Base-by-base conservation (phyloP, 2,113 vertebrate genomes). In the Phylloscopus whistleri region DNA sequence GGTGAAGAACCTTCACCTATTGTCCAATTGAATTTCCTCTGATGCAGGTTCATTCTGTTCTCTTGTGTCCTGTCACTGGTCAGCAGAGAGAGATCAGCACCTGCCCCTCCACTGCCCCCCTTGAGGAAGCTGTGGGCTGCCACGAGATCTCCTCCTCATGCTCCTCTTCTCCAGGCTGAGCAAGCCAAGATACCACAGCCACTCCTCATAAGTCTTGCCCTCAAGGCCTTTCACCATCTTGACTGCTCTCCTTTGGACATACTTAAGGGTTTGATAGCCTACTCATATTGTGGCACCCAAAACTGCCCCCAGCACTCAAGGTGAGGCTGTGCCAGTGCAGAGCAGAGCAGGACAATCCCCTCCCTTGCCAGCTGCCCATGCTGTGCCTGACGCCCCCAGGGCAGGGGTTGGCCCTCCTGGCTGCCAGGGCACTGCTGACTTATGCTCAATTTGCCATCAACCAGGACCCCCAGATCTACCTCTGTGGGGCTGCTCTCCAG, bases 341-440 rank as follows among this genome's bases (percentile, higher is more conserved):
- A n/a, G 52, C 11, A n/a, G n/a, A 27, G 37, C 11, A 0, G 48
- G 15, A 85, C 64, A 77, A 22, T 55, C 31, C 22, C 23, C 56
- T 75, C 43, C 52, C 52, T 48, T 0, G 0, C 17, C 0, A 0
- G 39, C 64, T 39, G 33, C 22, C 0, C 0, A 4, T 37, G 39
- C 53, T 77, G 75, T n/a, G 11, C 39, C 78, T 16, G 39, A 26
- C 73, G 39, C 9, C 21, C 6, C 16, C 64, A 48, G 70, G 55
- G 26, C 26, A n/a, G 0, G 0, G 5, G n/a, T 0, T 74, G 59
- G 28, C 59, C 18, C 69, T 56, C 15, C 69, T 64, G 59, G 51
- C 69, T 74, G 22, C 55, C 60, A 73, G 39, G 44, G 14, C 74
- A 46, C 60, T 77, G 24, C 31, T 60, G 66, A 2, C 30, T 74